Percentiles rank a stretch among this genome's conserved stretches.
phyloP scores from a whole-genome alignment of 2,888 invertebrate genomes.

The Syrista parreyssii region DNA sequence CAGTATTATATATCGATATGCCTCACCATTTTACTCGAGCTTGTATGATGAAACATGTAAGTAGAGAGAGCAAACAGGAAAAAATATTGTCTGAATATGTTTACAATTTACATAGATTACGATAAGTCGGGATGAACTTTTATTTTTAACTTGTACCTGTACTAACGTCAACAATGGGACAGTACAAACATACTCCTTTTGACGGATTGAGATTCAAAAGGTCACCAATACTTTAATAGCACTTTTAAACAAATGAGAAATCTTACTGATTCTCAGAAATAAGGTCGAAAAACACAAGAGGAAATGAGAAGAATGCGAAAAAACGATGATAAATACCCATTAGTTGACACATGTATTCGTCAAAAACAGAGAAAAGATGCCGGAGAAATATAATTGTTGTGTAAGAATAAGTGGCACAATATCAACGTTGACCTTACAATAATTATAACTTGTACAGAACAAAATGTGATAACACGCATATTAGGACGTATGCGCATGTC shows the following conservation, averaged over 20 bases:
- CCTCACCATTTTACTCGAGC: not conserved
- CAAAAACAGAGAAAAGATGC: not conserved
- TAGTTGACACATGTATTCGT: not conserved
- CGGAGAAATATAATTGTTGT: not conserved
- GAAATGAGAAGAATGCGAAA: not conserved
- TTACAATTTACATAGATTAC: not conserved
- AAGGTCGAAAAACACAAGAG: not conserved
- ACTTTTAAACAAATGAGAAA: not conserved
- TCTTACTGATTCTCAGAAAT: not conserved
- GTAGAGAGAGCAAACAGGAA: not conserved
- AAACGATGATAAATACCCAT: not conserved
- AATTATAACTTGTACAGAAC: not conserved
- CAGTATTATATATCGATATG: not conserved
- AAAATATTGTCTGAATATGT: not conserved
- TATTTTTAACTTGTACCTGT: not conserved
- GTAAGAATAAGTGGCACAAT: not conserved
- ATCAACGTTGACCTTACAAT: not conserved
- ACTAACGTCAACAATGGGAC: not conserved
- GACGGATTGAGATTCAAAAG: not conserved
- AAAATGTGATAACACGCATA: not conserved
- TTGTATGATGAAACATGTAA: not conserved
- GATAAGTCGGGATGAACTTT: not conserved
- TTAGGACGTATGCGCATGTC: not conserved
- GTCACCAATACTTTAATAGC: not conserved
- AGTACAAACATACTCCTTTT: not conserved